Evolutionary conservation across 2,888 invertebrate genomes (phyloP).

Genomic region (Steinernema hermaphroditum): DNA sequence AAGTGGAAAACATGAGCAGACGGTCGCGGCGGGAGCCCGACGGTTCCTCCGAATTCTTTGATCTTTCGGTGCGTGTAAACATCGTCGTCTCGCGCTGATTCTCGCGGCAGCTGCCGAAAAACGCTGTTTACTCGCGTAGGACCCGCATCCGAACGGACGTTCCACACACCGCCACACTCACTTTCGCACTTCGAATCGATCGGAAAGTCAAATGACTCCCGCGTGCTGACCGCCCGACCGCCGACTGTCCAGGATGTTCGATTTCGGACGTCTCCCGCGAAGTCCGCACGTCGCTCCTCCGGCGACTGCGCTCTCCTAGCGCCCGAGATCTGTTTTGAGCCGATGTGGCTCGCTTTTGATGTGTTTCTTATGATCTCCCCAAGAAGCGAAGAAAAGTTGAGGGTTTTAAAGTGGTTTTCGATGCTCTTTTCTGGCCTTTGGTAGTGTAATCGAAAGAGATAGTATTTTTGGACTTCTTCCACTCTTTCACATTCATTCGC

Average conservation of each 20-base stretch:
- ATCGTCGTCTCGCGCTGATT: not conserved
- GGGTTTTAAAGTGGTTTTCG: too few relatives aligned
- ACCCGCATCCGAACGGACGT: not conserved
- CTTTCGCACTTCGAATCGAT: constrained; percentile 17
- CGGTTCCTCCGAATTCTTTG: constrained; percentile 8
- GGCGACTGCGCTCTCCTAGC: too few relatives aligned
- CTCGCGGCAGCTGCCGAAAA: not conserved
- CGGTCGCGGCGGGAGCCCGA: constrained; percentile 5
- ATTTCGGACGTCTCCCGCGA: not conserved
- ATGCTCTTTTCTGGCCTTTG: too few relatives aligned
- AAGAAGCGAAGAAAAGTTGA: too few relatives aligned
- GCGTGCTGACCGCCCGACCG: not conserved
- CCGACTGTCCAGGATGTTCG: constrained; percentile 4
- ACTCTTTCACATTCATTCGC: too few relatives aligned
- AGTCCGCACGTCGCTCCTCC: too few relatives aligned
- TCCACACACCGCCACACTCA: not conserved
- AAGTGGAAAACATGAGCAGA: constrained; percentile 9
- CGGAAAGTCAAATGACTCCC: constrained; percentile 21
- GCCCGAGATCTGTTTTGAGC: too few relatives aligned
- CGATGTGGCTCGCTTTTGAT: too few relatives aligned
- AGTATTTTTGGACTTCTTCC: too few relatives aligned
- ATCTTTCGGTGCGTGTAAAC: constrained; percentile 16
- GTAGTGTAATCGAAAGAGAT: too few relatives aligned
- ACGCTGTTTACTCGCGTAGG: constrained; percentile 6
- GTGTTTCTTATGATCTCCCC: too few relatives aligned